Conservation (phyloP, 2,113 vertebrate species). For the Psittacula cyanocephala region DNA sequence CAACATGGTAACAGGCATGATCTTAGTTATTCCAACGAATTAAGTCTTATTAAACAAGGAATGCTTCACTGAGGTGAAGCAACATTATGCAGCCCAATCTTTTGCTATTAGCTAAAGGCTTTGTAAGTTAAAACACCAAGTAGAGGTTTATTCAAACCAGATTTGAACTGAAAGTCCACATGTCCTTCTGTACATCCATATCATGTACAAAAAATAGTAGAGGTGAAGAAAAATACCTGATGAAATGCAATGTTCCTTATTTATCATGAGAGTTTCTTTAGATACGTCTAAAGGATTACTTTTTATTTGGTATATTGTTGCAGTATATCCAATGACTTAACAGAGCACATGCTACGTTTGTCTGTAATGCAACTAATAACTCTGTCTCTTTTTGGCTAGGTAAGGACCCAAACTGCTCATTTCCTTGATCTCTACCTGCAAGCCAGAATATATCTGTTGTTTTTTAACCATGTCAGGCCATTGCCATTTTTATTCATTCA, state of each 20-base stretch:
- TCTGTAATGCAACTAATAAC: not conserved
- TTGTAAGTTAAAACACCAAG: not conserved
- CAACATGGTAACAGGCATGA: not conserved
- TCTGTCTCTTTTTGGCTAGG: not conserved
- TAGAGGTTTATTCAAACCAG: not conserved
- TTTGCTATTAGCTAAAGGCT: not conserved
- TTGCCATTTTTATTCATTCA: not conserved
- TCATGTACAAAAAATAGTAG: not conserved
- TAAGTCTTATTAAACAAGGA: not conserved
- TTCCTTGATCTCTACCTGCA: not conserved
- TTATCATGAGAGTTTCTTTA: not conserved
- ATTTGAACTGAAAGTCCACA: not conserved
- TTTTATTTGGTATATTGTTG: not conserved
- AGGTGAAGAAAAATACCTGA: not conserved
- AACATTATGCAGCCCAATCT: not conserved
- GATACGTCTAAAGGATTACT: not conserved
- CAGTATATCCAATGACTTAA: not conserved
- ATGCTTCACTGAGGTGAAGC: not conserved
- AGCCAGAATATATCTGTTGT: not conserved
- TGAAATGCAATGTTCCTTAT: not conserved
- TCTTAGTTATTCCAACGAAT: not conserved
- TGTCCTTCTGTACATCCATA: not conserved
- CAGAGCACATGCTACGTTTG: not conserved
- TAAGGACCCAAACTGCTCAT: not conserved
- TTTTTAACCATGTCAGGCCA: not conserved